phyloP scores from a whole-genome alignment of 2,113 vertebrate species.

The Enhydra lutris region DNA sequence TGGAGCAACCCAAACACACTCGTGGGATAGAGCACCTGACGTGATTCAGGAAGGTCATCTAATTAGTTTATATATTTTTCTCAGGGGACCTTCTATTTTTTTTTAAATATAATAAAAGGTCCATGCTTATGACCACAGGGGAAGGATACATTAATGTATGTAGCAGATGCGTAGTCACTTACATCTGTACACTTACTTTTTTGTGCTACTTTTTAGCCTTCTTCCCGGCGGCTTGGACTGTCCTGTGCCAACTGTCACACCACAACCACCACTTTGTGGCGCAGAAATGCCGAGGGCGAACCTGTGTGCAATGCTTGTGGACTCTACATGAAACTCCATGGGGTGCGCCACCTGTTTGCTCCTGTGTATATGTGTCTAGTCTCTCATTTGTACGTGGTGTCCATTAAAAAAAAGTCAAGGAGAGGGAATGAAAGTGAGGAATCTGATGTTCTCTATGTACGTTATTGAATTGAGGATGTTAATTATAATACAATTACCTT shows the following conservation, averaged over 20 bases:
- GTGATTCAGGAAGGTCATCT: neutral
- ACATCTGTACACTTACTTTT: neutral
- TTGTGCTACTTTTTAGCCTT: conserved; percentile 85
- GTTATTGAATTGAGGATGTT: neutral
- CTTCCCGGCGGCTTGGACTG: conserved; percentile 94
- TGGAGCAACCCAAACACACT: neutral
- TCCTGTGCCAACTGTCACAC: conserved; percentile 99
- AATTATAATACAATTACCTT: neutral
- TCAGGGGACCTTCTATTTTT: neutral
- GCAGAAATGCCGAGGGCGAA: conserved; percentile 97
- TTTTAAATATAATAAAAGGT: neutral
- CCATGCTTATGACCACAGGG: neutral
- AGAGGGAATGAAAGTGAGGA: neutral
- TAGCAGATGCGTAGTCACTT: neutral
- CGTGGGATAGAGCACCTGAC: neutral
- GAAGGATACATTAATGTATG: neutral
- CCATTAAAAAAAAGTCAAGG: neutral
- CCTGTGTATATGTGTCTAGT: neutral
- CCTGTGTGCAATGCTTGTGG: conserved; percentile 98
- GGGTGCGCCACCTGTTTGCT: conserved; percentile 82
- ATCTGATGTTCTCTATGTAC: neutral
- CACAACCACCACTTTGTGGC: conserved; percentile 97
- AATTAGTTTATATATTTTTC: neutral
- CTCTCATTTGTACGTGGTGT: neutral
- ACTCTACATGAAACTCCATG: conserved; percentile 98